Evolutionary conservation across 2,888 invertebrate species (phyloP), one percentile per base, ranked within the genome.

Genomic region (Digitonthophagus gazella): DNA sequence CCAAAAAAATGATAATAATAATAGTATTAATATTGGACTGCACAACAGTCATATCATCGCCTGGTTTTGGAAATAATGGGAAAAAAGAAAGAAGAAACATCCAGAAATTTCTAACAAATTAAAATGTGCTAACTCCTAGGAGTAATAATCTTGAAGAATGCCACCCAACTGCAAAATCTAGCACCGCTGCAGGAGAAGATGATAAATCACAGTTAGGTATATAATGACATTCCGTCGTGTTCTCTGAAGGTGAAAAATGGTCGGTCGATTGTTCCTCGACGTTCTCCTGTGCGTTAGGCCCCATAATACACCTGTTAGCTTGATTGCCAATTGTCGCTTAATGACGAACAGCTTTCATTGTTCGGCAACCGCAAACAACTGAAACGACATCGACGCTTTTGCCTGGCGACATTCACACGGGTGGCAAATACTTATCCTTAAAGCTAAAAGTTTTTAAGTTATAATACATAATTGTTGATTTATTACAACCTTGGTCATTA

Each of bases 281-380:
- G 28, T 6, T 44, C 28, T 8, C 20, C 19, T 20, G 19, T 61
- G n/a, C 61, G 61, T 61, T 16, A 61, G 61, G 18, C 3, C 61
- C 20, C 61, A 61, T 61, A 61, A 61, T 61, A 20, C 20, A 19
- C 61, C 61, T 61, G 20, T 61, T 61, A 61, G 20, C 61, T 61
- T 61, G 61, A 61, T 61, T 61, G 61, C 16, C 61, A 61, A 61
- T 61, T 61, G 61, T 61, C 61, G 61, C 61, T 61, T 61, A 61
- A 61, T 61, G 61, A 61, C 61, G 18, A 61, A n/a, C 8, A 61
- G n/a, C 8, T 61, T 61, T 61, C 20, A 61, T 19, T 61, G 61
- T 61, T 2, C 61, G 19, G 11, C 18, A 61, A 61, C 18, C 14
- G 61, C 19, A 61, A 18, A 61, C 61, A 19, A 8, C 6, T n/a